Percentiles rank a stretch among this genome's conserved stretches.
Conservation (phyloP, 2,113 vertebrate species). For the Sphyrna mokarran region DNA sequence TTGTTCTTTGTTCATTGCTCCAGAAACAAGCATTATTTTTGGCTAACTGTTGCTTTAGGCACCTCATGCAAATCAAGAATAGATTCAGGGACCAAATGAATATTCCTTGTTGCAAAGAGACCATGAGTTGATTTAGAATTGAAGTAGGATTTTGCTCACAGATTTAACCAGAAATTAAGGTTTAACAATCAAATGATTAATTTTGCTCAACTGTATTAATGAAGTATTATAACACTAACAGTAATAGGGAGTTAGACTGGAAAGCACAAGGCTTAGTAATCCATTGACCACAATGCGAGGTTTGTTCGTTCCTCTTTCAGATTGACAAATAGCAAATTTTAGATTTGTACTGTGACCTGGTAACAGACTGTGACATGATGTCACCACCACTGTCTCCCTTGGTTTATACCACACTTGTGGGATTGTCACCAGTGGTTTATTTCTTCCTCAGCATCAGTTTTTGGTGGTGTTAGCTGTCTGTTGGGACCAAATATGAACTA, state of each 20-base stretch:
- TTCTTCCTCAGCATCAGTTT: background rate
- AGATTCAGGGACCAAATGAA: background rate
- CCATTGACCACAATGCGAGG: background rate
- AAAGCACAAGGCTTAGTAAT: background rate
- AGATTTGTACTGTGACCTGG: background rate
- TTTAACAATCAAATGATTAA: background rate
- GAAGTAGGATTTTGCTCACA: background rate
- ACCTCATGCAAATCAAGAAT: background rate
- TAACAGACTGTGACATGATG: background rate
- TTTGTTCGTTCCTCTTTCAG: constrained; percentile 11
- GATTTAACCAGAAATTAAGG: background rate
- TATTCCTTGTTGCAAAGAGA: background rate
- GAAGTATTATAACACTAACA: background rate
- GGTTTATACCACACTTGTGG: constrained; percentile 14
- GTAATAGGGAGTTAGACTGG: background rate
- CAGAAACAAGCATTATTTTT: background rate
- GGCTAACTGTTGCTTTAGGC: background rate
- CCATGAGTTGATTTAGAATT: background rate
- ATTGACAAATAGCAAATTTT: background rate
- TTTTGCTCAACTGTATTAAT: background rate
- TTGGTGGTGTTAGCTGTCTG: background rate
- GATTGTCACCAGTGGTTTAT: constrained; percentile 22
- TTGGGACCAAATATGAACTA: background rate
- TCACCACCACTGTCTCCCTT: constrained; percentile 25
- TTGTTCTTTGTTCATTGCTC: background rate